A percentile compares a stretch with the other conserved stretches of the same genome.
These are phyloP conservation scores for Anarhynchus alexandrinus DNA, from an alignment of 2,113 vertebrate species.

Conservation along the genomic window DNA sequence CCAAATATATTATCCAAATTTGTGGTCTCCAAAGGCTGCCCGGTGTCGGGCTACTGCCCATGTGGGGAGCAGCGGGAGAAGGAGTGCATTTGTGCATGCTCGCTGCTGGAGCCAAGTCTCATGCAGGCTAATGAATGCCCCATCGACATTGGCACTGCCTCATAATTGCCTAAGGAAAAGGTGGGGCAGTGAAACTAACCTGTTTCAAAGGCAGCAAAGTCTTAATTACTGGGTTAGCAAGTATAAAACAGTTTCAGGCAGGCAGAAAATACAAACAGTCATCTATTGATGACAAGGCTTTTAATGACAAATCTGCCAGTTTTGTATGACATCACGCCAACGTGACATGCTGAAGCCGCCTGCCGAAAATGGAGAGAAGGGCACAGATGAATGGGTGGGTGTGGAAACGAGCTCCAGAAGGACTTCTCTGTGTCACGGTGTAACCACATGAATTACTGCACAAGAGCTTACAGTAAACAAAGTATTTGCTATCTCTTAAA, in stretches of 20 bases:
- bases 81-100: fast-evolving
- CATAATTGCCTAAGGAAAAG: constrained; percentile 10
- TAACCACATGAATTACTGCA: constrained; percentile 62
- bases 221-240: constrained; percentile 38
- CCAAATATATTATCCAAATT: neutral
- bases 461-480: constrained; percentile 65
- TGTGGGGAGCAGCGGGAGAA: fast-evolving
- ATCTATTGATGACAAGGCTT: constrained; percentile 39
- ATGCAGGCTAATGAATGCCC: neutral
- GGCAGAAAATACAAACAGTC: constrained; percentile 56
- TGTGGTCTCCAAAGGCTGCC: neutral
- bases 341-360: neutral
- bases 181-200: constrained; percentile 45
- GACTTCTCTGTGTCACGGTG: constrained; percentile 33
- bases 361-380: constrained; percentile 3
- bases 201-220: constrained; percentile 31
- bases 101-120: neutral
- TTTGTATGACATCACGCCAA: constrained; percentile 38
- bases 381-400: constrained; percentile 48
- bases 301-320: constrained; percentile 33
- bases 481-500: constrained; percentile 51
- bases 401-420: constrained; percentile 56
- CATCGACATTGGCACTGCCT: neutral
- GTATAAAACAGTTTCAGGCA: constrained; percentile 44
- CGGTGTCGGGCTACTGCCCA: neutral